Conservation (phyloP, 2,113 vertebrate genomes). For the Agelaius tricolor region DNA sequence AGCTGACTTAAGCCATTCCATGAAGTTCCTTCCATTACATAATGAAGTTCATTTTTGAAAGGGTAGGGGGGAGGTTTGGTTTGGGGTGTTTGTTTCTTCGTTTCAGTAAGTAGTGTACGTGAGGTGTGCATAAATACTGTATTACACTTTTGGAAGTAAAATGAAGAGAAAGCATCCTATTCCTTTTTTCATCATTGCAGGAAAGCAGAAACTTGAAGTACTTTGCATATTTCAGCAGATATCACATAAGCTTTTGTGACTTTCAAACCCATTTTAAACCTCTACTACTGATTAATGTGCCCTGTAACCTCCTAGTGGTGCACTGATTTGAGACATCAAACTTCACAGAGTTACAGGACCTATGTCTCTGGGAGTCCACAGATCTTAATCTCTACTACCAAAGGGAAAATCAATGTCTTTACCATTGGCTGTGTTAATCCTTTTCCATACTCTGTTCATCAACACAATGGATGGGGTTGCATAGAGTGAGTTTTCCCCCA, state of each 20-base stretch:
- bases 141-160: neutral
- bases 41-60: neutral
- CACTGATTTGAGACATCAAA: neutral
- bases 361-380: neutral
- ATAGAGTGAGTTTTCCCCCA: neutral
- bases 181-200: neutral
- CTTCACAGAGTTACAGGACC: neutral
- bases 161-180: neutral
- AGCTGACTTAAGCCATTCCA: neutral
- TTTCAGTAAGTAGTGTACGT: neutral
- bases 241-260: neutral
- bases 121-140: neutral
- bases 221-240: neutral
- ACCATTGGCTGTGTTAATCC: neutral
- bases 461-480: neutral
- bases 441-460: neutral
- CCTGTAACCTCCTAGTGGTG: neutral
- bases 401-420: neutral
- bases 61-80: fast-evolving
- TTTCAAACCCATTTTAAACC: neutral
- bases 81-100: neutral
- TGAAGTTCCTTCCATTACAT: neutral
- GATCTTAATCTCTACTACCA: neutral
- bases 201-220: neutral
- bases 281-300: neutral